Evolutionary conservation across 2,888 invertebrate species (phyloP), one percentile per base, ranked within the genome.

Genomic region (Cheilosia impressa): DNA sequence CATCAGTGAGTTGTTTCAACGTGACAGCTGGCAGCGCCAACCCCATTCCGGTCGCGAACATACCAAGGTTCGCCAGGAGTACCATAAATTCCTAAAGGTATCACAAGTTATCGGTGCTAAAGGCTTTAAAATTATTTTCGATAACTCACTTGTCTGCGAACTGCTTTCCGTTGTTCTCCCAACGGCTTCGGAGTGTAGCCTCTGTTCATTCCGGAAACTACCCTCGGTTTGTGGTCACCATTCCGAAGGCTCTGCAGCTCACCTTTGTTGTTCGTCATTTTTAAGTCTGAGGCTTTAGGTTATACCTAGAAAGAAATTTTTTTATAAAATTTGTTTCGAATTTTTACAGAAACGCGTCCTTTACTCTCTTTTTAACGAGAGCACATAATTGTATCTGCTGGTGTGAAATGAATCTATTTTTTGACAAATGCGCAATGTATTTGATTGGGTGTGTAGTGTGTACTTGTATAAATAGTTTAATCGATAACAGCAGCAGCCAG

Each of bases 21-120:
- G 90, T 90, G 1, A 92, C 90, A 1, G 92, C 90, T 27, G 92
- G 92, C 69, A 91, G 87, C 7, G 91, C 92, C 53, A 92, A 45
- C 0, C 88, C 89, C 89, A 92, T 90, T 0, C 92, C 92, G 4
- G 89, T 88, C 1, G 92, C 90, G 10, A 92, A 60, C 15, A 92
- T 85, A 4, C 92, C 91, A 57, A 92, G 66, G 76, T 92, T 92
- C 22, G 91, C 91, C 45, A 92, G 76, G 58, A 92, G 84, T 13
- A 91, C 91, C 90, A 92, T 92, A 2, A 88, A 80, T 0, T 90
- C 90, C 89, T 89, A 57, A 0, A 88, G 73, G 1, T 13, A 9
- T 31, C 15, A 19, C 19, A 17, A 27, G n/a, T 38, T 38, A 38
- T 38, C 38, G 13, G 10, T 38, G 0, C 13, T 38, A 38, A 4